Conservation (phyloP, 2,888 invertebrate genomes). For the Parasteatoda lunata region DNA sequence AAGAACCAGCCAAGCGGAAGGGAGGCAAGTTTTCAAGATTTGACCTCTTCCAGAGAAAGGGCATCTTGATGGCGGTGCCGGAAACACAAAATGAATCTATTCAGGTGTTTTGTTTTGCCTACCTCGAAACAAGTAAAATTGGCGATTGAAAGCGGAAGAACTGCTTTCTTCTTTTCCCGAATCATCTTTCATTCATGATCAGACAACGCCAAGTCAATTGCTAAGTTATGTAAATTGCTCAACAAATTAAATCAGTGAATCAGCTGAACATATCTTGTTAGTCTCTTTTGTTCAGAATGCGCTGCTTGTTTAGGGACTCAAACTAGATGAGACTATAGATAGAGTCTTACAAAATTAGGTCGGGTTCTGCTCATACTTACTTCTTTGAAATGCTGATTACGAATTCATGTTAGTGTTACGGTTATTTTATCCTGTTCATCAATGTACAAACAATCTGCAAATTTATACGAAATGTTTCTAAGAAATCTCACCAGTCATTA, state of each 20-base stretch:
- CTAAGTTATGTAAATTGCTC: background rate
- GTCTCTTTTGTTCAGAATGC: no score
- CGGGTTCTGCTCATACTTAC: no score
- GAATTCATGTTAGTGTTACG: no score
- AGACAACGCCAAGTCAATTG: background rate
- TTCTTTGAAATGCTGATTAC: no score
- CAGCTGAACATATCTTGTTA: no score
- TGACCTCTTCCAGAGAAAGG: constrained; percentile 1
- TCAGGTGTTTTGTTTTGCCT: constrained; percentile 1
- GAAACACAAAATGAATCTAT: background rate
- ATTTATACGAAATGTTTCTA: no score
- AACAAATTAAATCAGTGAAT: background rate
- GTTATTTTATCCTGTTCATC: no score
- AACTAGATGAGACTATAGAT: no score
- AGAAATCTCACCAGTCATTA: no score
- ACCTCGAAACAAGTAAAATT: background rate
- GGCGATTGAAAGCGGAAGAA: background rate
- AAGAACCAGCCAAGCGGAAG: background rate
- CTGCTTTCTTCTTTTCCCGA: background rate
- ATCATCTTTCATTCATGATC: constrained; percentile 1
- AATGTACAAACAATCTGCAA: no score
- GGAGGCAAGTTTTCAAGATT: background rate
- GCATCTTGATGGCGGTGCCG: background rate
- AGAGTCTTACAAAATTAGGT: no score
- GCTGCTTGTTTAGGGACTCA: no score